Conservation (phyloP, 53 echinoderm and acorn worm species). For the Pentamera pediparva region DNA sequence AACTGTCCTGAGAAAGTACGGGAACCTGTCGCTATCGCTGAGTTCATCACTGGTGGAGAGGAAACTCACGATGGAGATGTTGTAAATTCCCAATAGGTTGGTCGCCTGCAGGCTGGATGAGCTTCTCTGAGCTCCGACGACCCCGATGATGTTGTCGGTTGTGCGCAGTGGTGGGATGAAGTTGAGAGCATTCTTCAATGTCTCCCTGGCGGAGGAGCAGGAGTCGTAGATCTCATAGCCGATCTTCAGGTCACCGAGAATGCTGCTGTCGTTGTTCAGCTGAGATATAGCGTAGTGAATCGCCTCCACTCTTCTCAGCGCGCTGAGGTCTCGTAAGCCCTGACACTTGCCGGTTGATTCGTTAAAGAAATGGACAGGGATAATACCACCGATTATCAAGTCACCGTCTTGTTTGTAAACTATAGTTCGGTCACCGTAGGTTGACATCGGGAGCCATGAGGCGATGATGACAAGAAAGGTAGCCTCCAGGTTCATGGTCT, state of each 20-base stretch:
- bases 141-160: slow-evolving; percentile 47
- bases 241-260: slow-evolving; percentile 55
- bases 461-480: neutral
- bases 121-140: slow-evolving; percentile 88
- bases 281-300: slow-evolving; percentile 62
- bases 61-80: slow-evolving; percentile 79
- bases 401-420: slow-evolving; percentile 62
- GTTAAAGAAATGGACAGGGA: slow-evolving; percentile 66
- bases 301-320: slow-evolving; percentile 75
- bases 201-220: slow-evolving; percentile 61
- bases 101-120: slow-evolving; percentile 83
- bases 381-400: slow-evolving; percentile 72
- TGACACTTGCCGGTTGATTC: slow-evolving; percentile 54
- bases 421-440: neutral
- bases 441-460: neutral
- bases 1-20: slow-evolving; percentile 82
- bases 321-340: slow-evolving; percentile 35
- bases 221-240: slow-evolving; percentile 94
- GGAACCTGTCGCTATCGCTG: slow-evolving; percentile 61
- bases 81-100: slow-evolving; percentile 70
- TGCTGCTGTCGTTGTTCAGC: slow-evolving; percentile 53
- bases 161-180: slow-evolving; percentile 60
- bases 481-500: too few species aligned
- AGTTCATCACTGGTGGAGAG: slow-evolving; percentile 86
- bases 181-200: slow-evolving; percentile 58